phyloP scores from a whole-genome alignment of 2,797 vertebrate species.

The Limnodromus scolopaceus region DNA sequence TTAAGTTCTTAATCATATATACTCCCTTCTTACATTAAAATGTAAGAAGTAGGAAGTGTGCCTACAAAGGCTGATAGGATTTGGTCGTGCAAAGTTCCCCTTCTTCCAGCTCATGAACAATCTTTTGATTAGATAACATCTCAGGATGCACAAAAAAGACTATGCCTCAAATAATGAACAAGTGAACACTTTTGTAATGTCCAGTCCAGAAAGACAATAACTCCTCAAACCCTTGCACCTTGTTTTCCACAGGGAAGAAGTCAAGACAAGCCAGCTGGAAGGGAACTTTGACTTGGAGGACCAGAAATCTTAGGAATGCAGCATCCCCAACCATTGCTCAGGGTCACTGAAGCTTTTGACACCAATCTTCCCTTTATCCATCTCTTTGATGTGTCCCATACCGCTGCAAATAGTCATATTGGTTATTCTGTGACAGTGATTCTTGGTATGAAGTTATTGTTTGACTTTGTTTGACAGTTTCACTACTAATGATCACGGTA shows the following conservation, averaged over 20 bases:
- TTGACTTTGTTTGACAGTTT: background rate
- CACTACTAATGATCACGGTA: background rate
- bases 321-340: background rate
- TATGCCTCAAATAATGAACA: background rate
- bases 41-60: background rate
- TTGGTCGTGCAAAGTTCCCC: background rate
- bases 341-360: background rate
- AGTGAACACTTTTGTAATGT: background rate
- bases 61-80: background rate
- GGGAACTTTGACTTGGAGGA: background rate
- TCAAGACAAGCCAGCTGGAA: background rate
- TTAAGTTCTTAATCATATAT: conserved; percentile 13
- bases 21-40: conserved; percentile 4
- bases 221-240: background rate
- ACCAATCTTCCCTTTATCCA: background rate
- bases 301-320: background rate
- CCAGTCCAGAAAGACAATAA: background rate
- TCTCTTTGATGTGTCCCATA: background rate
- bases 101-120: background rate
- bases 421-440: background rate
- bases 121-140: background rate
- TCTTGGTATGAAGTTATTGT: background rate
- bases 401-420: background rate
- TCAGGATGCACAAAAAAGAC: background rate
- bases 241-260: background rate